Base-by-base conservation (phyloP, 2,888 invertebrate genomes). In the Lagria hirta region DNA sequence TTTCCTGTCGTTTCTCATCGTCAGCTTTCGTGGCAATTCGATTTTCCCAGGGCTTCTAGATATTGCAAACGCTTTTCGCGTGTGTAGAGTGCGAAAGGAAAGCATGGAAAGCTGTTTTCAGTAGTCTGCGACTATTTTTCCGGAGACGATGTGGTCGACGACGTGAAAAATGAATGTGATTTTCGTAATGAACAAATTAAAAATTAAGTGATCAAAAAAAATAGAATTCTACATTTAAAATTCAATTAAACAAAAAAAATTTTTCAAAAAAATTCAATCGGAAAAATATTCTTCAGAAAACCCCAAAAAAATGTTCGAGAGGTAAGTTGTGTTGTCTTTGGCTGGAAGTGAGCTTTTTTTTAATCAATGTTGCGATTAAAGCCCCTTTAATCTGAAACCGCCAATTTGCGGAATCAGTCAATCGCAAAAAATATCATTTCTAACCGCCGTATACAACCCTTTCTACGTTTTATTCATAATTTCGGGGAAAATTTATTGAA, bases 31-130 rank as follows among this genome's bases (percentile, higher is more conserved):
- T 32, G 23, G 18, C 15, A 13, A 33, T 37, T 32, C 47, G 47
- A 33, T 38, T 47, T 47, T 47, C 47, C 47, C 47, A 47, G 47
- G 47, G 47, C 42, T 38, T 43, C 43, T 42, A 34, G 47, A 47
- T 47, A 38, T 47, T 29, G 43, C 47, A 33, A 47, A 33, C 34
- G 43, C 43, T 43, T 47, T 43, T 28, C 41, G 24, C 32, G 14
- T 29, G 24, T 23, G 26, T 30, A 37, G 36, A 43, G 44, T 44
- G 44, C 36, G 36, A 35, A 36, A 43, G 18, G 36, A 37, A 35
- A 27, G 42, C 32, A 44, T 33, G 42, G 42, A 35, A 43, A 43
- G 35, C 35, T 35, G 22, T 29, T 38, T 33, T 22, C 33, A 34
- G 42, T 41, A 26, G 33, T 41, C 41, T 18, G 15, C 41, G 41